Conservation (phyloP, 2,797 vertebrate species). For the Sebastes hubbsi region DNA sequence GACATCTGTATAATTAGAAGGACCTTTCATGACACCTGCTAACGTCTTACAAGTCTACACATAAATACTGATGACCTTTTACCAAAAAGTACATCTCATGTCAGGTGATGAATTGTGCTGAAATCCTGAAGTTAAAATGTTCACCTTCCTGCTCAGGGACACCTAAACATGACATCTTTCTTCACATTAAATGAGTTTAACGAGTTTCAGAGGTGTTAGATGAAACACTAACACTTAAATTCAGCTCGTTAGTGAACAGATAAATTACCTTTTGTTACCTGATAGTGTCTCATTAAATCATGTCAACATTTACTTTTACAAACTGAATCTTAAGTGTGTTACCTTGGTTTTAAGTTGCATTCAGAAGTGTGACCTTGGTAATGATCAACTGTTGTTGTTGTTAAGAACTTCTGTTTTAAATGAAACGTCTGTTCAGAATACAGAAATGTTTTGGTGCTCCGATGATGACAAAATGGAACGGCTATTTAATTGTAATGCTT, state of each 20-base stretch:
- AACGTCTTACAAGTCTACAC: background rate
- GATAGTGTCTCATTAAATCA: background rate
- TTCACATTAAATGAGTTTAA: background rate
- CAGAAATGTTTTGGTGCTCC: too few species aligned
- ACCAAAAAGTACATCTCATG: too few species aligned
- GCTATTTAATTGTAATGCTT: too few species aligned
- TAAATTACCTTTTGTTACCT: background rate
- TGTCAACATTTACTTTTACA: background rate
- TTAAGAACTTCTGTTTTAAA: too few species aligned
- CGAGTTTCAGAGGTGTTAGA: background rate
- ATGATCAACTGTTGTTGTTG: background rate
- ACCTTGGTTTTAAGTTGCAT: background rate
- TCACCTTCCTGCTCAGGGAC: background rate
- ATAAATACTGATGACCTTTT: background rate
- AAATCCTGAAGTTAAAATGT: background rate
- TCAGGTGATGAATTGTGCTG: background rate
- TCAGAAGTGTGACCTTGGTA: background rate
- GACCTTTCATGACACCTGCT: background rate
- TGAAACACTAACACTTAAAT: background rate
- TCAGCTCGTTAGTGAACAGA: background rate
- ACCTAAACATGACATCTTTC: background rate
- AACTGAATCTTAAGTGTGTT: background rate
- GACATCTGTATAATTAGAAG: background rate
- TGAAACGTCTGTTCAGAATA: too few species aligned
- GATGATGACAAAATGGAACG: too few species aligned